These are phyloP conservation scores for Poecilus cupreus DNA, from an alignment of 2,888 invertebrate genomes.

Conservation along the genomic window DNA sequence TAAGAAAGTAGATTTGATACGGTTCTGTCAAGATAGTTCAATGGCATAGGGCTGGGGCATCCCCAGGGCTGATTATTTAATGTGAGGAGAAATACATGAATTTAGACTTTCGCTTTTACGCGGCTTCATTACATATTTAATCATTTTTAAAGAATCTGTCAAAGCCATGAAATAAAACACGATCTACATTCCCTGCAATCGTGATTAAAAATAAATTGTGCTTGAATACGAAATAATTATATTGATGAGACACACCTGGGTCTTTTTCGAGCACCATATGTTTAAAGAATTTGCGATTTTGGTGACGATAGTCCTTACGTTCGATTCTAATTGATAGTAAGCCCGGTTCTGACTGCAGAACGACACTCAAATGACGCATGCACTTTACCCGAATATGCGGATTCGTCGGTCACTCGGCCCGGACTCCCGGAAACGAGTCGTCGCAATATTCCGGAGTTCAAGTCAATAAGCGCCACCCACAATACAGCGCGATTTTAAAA, in stretches of 20 bases:
- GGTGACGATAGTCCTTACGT: constrained; percentile 27
- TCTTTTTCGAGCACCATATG: constrained; percentile 54
- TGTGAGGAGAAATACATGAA: constrained; percentile 5
- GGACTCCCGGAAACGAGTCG: constrained; percentile 49
- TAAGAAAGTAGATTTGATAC: background rate
- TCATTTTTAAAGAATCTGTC: constrained; percentile 29
- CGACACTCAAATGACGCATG: constrained; percentile 53
- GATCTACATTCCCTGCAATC: constrained; percentile 11
- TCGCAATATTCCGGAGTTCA: constrained; percentile 31
- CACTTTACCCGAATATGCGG: constrained; percentile 43
- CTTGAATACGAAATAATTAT: background rate
- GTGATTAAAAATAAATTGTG: background rate
- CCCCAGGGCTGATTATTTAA: constrained; percentile 1
- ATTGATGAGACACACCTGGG: constrained; percentile 22
- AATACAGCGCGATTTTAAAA: constrained; percentile 26
- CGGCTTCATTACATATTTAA: constrained; percentile 11
- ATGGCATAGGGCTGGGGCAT: background rate
- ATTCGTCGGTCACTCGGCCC: constrained; percentile 39
- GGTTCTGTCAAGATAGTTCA: background rate
- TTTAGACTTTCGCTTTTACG: constrained; percentile 7
- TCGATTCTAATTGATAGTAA: constrained; percentile 26
- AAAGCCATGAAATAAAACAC: constrained; percentile 20
- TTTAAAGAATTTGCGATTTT: constrained; percentile 43
- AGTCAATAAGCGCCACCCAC: constrained; percentile 20
- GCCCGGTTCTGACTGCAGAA: constrained; percentile 40